phyloP scores from a whole-genome alignment of 1,140 invertebrate genomes.

The Protaetia brevitarsis region DNA sequence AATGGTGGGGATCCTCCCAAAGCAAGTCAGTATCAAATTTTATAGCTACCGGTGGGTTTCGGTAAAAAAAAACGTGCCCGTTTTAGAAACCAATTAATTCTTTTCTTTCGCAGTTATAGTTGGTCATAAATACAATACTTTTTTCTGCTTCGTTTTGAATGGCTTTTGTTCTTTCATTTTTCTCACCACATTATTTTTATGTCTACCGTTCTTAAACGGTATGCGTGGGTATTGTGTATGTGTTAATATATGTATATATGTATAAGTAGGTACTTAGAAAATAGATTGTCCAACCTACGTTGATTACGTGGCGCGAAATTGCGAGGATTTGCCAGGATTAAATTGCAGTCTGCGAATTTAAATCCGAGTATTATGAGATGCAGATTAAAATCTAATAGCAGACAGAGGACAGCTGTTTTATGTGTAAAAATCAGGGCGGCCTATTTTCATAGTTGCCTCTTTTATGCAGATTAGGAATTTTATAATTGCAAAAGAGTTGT shows the following conservation, averaged over 20 bases:
- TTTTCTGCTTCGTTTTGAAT: not conserved
- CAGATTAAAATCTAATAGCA: conserved; percentile 11
- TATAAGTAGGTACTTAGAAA: not conserved
- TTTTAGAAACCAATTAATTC: conserved; percentile 12
- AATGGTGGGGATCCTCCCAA: not conserved
- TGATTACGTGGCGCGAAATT: not conserved
- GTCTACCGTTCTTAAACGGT: not conserved
- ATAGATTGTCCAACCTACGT: not conserved
- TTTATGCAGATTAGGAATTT: conserved; percentile 2
- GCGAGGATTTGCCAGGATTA: not conserved
- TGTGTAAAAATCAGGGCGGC: not conserved
- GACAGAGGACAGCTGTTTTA: conserved; percentile 1
- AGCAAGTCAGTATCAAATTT: conserved; percentile 4
- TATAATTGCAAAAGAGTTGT: not conserved
- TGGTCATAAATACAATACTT: not conserved
- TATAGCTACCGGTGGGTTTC: conserved; percentile 1
- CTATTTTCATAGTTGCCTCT: not conserved
- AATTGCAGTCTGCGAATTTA: not conserved
- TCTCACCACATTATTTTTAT: not conserved
- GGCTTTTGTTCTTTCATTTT: not conserved
- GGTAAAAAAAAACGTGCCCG: not conserved
- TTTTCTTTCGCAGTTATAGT: not conserved
- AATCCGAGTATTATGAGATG: not conserved
- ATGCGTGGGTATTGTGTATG: not conserved
- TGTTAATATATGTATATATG: not conserved